A percentile compares a stretch with the other conserved stretches of the same genome.
Conservation (phyloP, 2,797 vertebrate species). For the Cryptoblepharus egeriae region DNA sequence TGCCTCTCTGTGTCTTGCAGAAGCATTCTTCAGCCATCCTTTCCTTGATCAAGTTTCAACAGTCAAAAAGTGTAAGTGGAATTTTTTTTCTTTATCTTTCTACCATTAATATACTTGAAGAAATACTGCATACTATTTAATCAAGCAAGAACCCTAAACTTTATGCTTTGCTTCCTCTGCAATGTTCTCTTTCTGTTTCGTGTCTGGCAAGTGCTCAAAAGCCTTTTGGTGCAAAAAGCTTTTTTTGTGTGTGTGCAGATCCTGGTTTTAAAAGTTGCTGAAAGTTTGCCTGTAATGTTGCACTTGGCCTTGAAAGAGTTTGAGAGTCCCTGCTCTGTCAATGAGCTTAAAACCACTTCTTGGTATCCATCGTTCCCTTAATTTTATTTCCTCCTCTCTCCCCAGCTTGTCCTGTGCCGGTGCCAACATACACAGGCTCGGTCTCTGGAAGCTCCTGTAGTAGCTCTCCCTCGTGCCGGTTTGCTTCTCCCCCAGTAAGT, state of each 20-base stretch:
- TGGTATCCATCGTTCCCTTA: not conserved
- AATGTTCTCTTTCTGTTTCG: constrained; percentile 18
- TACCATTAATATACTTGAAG: constrained; percentile 30
- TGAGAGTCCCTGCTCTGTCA: constrained; percentile 10
- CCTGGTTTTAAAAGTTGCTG: constrained; percentile 20
- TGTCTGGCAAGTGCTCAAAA: constrained; percentile 24
- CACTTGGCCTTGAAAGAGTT: not conserved
- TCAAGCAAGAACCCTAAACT: too few relatives aligned
- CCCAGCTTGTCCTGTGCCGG: constrained; percentile 92
- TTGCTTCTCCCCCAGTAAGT: constrained; percentile 95
- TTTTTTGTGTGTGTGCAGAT: too few relatives aligned
- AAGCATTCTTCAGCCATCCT: constrained; percentile 92
- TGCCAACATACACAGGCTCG: constrained; percentile 84
- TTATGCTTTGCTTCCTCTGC: too few relatives aligned
- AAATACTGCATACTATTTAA: constrained; percentile 10
- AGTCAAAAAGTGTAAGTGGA: constrained; percentile 93
- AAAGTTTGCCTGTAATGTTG: not conserved
- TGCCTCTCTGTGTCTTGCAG: constrained; percentile 77
- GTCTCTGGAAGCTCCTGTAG: constrained; percentile 88
- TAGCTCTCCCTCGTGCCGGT: constrained; percentile 91
- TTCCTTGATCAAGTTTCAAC: constrained; percentile 89
- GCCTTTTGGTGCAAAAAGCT: constrained; percentile 45
- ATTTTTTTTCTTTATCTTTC: not conserved
- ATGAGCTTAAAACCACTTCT: constrained; percentile 43
- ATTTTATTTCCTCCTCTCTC: constrained; percentile 10